Conservation (phyloP, 2,797 vertebrate species). For the Lagodon rhomboides region DNA sequence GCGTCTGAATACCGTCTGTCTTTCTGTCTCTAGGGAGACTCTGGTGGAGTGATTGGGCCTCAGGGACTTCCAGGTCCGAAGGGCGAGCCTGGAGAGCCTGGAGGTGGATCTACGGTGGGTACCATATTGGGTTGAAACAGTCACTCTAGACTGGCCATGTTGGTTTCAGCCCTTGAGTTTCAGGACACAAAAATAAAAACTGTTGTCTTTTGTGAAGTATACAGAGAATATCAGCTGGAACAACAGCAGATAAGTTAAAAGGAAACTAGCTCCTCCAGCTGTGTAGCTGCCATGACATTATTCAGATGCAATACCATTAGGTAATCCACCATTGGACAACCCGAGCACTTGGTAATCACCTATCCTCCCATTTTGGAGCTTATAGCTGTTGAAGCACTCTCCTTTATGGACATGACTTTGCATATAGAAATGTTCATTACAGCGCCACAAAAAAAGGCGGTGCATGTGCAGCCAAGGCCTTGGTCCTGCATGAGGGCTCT, state of each 20-base stretch:
- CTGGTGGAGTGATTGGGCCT: constrained; percentile 87
- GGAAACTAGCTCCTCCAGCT: constrained; percentile 45
- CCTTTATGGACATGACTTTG: constrained; percentile 71
- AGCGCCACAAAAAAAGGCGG: constrained; percentile 28
- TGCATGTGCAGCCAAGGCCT: constrained; percentile 21
- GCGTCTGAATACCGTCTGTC: constrained; percentile 26
- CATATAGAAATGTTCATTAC: constrained; percentile 78
- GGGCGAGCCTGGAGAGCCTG: constrained; percentile 92
- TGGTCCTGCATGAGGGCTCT: constrained; percentile 35
- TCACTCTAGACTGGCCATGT: constrained; percentile 24
- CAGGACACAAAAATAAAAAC: constrained; percentile 3
- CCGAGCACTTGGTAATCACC: constrained; percentile 68
- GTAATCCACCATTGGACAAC: constrained; percentile 71
- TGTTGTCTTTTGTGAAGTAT: constrained; percentile 1
- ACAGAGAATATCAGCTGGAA: constrained; percentile 44
- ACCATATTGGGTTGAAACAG: constrained; percentile 25
- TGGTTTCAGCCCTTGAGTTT: constrained; percentile 8
- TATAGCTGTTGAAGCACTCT: constrained; percentile 69
- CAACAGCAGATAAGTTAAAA: constrained; percentile 29
- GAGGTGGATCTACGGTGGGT: constrained; percentile 88
- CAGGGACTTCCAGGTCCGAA: constrained; percentile 91
- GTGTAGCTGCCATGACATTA: constrained; percentile 52
- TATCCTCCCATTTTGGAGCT: constrained; percentile 68
- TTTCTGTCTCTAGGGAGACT: constrained; percentile 87
- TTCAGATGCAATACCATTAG: constrained; percentile 67